Evolutionary conservation across 2,113 vertebrate species (phyloP).

Genomic region (Tringa solitaria): DNA sequence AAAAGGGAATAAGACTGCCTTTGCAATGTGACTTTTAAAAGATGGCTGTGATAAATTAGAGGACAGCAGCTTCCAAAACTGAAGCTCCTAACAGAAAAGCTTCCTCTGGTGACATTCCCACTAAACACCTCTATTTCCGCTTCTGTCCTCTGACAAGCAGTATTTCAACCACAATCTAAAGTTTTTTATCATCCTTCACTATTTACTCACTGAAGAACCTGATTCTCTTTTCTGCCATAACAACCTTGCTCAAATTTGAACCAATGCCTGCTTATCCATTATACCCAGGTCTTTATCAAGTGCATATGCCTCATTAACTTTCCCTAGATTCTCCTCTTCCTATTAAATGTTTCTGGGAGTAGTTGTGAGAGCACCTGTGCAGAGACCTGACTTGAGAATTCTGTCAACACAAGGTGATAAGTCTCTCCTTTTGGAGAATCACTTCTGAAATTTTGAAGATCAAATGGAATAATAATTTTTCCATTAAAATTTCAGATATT

Average conservation of each 20-base stretch:
- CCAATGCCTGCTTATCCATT: not conserved
- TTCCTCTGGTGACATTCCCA: not conserved
- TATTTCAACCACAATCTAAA: not conserved
- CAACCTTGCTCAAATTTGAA: not conserved
- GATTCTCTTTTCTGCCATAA: not conserved
- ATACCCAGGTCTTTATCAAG: not conserved
- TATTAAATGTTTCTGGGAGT: not conserved
- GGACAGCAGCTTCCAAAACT: not conserved
- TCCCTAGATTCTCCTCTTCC: not conserved
- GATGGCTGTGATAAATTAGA: not conserved
- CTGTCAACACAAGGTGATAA: not conserved
- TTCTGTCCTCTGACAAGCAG: not conserved
- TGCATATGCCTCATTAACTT: not conserved
- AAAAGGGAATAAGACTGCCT: not conserved
- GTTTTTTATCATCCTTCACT: not conserved
- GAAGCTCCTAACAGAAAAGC: accelerated
- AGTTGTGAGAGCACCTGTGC: not conserved
- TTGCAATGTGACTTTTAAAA: not conserved
- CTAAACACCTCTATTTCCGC: not conserved
- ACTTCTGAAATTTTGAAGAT: not conserved
- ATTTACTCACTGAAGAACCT: not conserved
- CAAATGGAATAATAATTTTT: not conserved
- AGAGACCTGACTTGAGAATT: not conserved
- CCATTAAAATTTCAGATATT: not conserved
- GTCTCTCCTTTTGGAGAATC: not conserved